These are phyloP conservation scores for Nothoprocta perdicaria DNA, from an alignment of 2,113 vertebrate species.

Conservation along the genomic window DNA sequence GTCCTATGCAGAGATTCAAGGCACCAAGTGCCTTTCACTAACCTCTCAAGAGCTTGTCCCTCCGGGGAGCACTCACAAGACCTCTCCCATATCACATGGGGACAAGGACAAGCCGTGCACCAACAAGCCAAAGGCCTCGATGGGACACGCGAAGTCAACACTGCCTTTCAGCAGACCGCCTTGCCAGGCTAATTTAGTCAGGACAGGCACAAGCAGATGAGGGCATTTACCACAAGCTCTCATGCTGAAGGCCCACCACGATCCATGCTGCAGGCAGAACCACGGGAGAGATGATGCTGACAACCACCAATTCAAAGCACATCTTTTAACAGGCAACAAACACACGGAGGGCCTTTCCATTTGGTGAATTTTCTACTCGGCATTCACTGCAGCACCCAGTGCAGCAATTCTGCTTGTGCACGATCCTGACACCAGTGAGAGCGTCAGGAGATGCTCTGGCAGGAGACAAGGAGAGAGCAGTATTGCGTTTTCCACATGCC, in stretches of 20 bases:
- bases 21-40: fast-evolving
- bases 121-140: neutral
- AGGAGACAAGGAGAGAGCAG: neutral
- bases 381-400: neutral
- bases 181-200: neutral
- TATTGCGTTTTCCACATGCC: neutral
- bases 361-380: neutral
- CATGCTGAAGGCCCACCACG: neutral
- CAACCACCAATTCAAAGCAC: neutral
- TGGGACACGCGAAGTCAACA: fast-evolving
- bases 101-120: neutral
- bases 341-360: neutral
- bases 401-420: neutral
- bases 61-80: fast-evolving
- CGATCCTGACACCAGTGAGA: neutral
- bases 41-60: neutral
- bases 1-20: neutral
- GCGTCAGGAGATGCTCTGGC: too few relatives aligned
- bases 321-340: neutral
- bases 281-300: neutral
- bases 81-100: fast-evolving
- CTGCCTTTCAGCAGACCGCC: neutral
- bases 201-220: neutral
- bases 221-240: neutral
- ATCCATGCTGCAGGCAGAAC: neutral